A percentile compares a stretch with the other conserved stretches of the same genome.
phyloP scores from a whole-genome alignment of 2,113 vertebrate species.

The Ascaphus truei region DNA sequence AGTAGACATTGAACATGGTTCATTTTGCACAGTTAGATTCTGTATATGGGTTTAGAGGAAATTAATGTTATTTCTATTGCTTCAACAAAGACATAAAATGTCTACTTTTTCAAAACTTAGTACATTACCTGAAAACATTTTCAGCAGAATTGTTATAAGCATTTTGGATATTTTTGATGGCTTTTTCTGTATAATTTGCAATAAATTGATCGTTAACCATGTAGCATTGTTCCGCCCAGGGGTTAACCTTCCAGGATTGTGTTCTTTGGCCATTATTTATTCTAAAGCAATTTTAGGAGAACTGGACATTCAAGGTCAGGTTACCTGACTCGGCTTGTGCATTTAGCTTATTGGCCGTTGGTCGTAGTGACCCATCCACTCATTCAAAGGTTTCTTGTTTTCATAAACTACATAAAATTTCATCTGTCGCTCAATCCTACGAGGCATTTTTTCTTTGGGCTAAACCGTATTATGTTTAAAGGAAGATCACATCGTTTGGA shows the following conservation, averaged over 20 bases:
- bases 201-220: no score
- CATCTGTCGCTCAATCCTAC: neutral
- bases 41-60: no score
- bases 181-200: no score
- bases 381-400: neutral
- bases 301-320: neutral
- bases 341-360: neutral
- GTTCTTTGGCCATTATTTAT: neutral
- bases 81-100: no score
- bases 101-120: no score
- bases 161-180: no score
- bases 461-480: slow-evolving; percentile 34
- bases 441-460: slow-evolving; percentile 14
- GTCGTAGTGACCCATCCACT: neutral
- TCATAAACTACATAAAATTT: neutral
- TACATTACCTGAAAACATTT: no score
- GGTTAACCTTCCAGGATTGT: neutral
- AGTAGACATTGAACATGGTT: no score
- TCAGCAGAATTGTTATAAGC: no score
- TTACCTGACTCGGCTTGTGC: neutral
- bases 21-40: no score
- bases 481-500: slow-evolving; percentile 13
- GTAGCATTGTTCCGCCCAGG: neutral
- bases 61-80: no score
- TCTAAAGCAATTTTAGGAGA: neutral